phyloP scores from a whole-genome alignment of 2,113 vertebrate species.

The Mionectes macconnelli region DNA sequence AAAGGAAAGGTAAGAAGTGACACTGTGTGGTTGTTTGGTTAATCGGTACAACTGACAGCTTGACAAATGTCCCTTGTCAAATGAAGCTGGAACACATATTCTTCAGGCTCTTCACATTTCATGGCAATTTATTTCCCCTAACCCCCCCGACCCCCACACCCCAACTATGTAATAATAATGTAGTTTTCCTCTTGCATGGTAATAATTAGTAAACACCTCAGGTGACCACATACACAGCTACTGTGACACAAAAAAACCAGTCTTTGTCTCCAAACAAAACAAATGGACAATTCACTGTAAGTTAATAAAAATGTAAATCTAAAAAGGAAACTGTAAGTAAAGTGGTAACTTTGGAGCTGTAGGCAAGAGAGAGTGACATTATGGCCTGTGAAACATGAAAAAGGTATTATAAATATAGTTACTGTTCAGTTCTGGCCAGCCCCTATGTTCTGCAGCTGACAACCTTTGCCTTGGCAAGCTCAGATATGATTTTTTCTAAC shows the following conservation, averaged over 20 bases:
- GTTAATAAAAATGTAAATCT: constrained; percentile 41
- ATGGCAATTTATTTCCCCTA: constrained; percentile 44
- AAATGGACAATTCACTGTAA: not conserved
- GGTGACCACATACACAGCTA: not conserved
- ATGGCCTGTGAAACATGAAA: not conserved
- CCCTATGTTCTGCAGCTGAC: not conserved
- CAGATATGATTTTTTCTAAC: not conserved
- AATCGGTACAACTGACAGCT: constrained; percentile 32
- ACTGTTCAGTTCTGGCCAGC: not conserved
- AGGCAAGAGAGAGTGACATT: not conserved
- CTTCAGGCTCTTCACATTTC: constrained; percentile 53
- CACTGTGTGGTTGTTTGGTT: not conserved
- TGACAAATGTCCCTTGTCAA: constrained; percentile 65
- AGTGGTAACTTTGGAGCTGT: not conserved
- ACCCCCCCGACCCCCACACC: not conserved
- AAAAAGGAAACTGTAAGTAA: not conserved
- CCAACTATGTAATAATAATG: not conserved
- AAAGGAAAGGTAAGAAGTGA: not conserved
- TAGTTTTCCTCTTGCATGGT: constrained; percentile 14
- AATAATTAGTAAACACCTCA: not conserved
- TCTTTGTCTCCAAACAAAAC: not conserved
- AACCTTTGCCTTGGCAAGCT: not conserved
- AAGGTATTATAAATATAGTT: not conserved
- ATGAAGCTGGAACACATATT: constrained; percentile 36
- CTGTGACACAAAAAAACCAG: not conserved